These are phyloP conservation scores for Drosophila lacteicornis DNA, from an alignment of 1,140 invertebrate species.

Conservation along the genomic window DNA sequence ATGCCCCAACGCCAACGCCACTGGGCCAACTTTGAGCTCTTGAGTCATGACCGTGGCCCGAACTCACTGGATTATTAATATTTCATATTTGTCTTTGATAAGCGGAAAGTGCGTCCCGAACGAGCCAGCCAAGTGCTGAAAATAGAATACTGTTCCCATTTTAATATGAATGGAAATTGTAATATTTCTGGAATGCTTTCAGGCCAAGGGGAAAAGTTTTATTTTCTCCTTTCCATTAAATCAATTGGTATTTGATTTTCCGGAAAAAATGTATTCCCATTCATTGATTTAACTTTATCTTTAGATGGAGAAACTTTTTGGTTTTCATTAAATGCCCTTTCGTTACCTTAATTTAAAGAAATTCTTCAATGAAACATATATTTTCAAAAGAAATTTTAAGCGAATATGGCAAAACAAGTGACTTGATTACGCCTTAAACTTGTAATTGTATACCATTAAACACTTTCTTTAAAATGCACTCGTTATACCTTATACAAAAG, in stretches of 20 bases:
- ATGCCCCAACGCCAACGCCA: slow-evolving; percentile 56
- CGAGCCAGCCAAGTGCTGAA: slow-evolving; percentile 8
- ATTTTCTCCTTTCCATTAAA: slow-evolving; percentile 12
- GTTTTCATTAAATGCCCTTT: no score
- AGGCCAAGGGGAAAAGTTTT: slow-evolving; percentile 1
- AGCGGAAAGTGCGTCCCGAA: slow-evolving; percentile 49
- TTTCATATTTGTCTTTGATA: slow-evolving; percentile 81
- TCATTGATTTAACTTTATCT: not conserved
- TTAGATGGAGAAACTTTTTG: not conserved
- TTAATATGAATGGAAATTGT: slow-evolving; percentile 19
- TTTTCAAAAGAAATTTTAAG: no score
- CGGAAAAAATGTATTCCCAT: not conserved
- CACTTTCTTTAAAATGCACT: not conserved
- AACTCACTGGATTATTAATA: slow-evolving; percentile 72
- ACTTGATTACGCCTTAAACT: not conserved
- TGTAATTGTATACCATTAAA: not conserved
- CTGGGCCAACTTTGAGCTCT: slow-evolving; percentile 3
- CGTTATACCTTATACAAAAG: not conserved
- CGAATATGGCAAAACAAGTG: not conserved
- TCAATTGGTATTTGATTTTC: slow-evolving; percentile 8
- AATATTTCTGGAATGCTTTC: slow-evolving; percentile 21
- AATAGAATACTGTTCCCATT: slow-evolving; percentile 21
- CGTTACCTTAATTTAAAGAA: not conserved
- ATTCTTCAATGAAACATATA: not conserved
- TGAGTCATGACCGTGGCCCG: slow-evolving; percentile 40